Evolutionary conservation across 2,888 invertebrate species (phyloP), one percentile per base, ranked within the genome.

Genomic region (Dichetophora obliterata): DNA sequence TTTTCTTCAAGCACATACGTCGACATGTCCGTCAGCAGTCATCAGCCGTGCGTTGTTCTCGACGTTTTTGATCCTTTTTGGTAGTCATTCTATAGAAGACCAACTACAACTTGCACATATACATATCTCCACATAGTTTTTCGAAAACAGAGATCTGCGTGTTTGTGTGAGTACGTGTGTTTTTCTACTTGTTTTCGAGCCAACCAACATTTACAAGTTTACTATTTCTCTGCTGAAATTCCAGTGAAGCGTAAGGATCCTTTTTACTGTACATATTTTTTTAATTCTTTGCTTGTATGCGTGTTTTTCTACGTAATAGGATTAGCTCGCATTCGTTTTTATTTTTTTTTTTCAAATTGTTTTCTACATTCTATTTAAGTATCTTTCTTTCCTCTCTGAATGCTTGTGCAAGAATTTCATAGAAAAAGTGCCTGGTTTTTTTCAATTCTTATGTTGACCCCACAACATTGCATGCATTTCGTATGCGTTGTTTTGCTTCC

Each of bases 151-250:
- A 19, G 4, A 2, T 69, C 5, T 16, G 52, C 52, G 24, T 34
- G 14, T 54, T 22, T 61, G 48, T 59, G 19, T 69, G n/a, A 11
- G 4, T 59, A 43, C 72, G 9, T 24, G 34, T 27, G 27, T 63
- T 48, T 63, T 11, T 73, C 5, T 19, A 16, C 54, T 54, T 43
- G 43, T 43, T 54, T 54, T 54, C 19, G 8, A 54, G 54, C 19
- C 54, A 54, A 54, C 54, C 54, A 54, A 54, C 19, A 54, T 54
- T 54, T 54, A 22, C 54, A 54, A 54, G 54, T 54, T 54, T 54
- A 9, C 54, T 54, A 54, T 54, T 54, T 54, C 54, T 54, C 54
- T 54, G 54, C 22, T 19, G 54, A 19, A 54, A 54, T 54, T 54
- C 2, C 54, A 22, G 54, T 22, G 54, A 54, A 54, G 22, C 22